Evolutionary conservation across 2,888 invertebrate genomes (phyloP).

Genomic region (Drosophila hawaiiensis): DNA sequence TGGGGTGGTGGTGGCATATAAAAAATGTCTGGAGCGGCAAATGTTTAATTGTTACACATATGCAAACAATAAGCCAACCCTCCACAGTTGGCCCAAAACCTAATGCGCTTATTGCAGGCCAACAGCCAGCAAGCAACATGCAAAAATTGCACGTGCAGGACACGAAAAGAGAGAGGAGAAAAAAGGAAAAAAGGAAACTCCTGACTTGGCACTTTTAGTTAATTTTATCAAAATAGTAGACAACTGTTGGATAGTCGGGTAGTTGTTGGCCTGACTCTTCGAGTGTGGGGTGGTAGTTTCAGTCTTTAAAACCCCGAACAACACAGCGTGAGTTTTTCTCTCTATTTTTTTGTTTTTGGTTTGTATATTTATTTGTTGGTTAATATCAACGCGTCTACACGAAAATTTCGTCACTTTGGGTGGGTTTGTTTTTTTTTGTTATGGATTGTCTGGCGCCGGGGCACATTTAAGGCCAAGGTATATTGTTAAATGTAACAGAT

Average conservation of each 20-base stretch:
- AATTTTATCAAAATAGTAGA: constrained; percentile 56
- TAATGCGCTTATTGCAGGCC: constrained; percentile 75
- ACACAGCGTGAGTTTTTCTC: constrained; percentile 14
- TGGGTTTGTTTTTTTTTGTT: constrained; percentile 46
- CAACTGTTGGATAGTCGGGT: constrained; percentile 25
- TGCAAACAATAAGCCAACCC: constrained; percentile 77
- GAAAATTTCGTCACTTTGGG: constrained; percentile 56
- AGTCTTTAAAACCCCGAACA: constrained; percentile 45
- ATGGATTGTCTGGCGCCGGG: constrained; percentile 21
- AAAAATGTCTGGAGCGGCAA: constrained; percentile 73
- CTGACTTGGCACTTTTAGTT: constrained; percentile 74
- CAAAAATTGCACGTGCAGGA: constrained; percentile 78
- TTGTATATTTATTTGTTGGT: constrained; percentile 25
- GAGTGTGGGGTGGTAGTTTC: constrained; percentile 63
- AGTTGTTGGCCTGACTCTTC: not conserved
- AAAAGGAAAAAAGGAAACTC: constrained; percentile 16
- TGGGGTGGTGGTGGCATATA: constrained; percentile 43
- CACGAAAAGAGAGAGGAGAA: not conserved
- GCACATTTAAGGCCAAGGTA: constrained; percentile 33
- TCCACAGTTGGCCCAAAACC: constrained; percentile 46
- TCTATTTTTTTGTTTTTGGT: not conserved
- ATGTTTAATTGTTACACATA: constrained; percentile 81
- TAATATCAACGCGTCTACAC: constrained; percentile 40
- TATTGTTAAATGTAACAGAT: constrained; percentile 80
- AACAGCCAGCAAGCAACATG: constrained; percentile 44